phyloP scores from a whole-genome alignment of 2,113 vertebrate species.

The Peromyscus leucopus region DNA sequence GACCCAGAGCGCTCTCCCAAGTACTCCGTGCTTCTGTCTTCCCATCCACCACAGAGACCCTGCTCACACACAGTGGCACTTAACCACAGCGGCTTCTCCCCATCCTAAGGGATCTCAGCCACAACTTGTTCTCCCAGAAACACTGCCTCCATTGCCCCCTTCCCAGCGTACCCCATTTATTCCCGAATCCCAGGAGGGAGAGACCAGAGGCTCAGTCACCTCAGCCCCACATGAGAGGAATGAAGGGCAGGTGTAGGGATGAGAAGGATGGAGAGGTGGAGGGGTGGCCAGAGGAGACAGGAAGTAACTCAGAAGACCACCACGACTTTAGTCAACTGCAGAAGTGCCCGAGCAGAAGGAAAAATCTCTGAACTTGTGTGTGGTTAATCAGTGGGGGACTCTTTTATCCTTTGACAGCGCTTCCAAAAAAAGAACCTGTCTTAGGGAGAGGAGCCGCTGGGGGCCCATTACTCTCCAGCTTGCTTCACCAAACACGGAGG shows the following conservation, averaged over 20 bases:
- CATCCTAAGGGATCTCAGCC: neutral
- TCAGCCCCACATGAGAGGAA: neutral
- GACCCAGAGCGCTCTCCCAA: neutral
- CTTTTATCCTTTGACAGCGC: neutral
- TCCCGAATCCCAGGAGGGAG: neutral
- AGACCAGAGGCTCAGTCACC: neutral
- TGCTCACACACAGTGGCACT: neutral
- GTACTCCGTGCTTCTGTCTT: neutral
- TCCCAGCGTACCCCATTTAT: neutral
- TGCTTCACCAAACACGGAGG: neutral
- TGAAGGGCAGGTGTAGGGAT: neutral
- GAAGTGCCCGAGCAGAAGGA: neutral
- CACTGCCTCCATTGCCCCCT: neutral
- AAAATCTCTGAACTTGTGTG: neutral
- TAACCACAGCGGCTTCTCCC: neutral
- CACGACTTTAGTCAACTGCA: neutral
- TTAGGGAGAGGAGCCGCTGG: neutral
- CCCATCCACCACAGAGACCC: neutral
- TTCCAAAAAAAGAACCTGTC: neutral
- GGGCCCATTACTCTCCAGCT: neutral
- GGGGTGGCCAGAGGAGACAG: neutral
- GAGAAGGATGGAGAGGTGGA: too few relatives aligned
- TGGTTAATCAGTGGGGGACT: too few relatives aligned
- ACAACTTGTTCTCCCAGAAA: neutral
- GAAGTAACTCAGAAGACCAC: neutral